phyloP scores from a whole-genome alignment of 2,888 invertebrate species.

The Scaptomyza cyrtandrae region DNA sequence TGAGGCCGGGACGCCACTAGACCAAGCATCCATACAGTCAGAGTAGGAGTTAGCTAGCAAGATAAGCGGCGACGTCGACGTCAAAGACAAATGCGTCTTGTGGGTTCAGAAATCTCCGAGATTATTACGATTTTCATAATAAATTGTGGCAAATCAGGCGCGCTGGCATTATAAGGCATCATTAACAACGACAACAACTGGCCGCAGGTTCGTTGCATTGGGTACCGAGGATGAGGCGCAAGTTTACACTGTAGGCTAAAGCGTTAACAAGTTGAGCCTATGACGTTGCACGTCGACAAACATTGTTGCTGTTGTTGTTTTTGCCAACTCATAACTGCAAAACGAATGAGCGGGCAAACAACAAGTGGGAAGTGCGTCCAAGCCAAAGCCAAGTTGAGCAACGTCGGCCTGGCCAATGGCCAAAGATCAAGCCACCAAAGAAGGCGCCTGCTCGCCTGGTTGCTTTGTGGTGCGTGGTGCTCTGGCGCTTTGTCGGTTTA shows the following conservation, averaged over 20 bases:
- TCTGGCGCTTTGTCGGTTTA: slow-evolving; percentile 67
- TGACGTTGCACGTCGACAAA: slow-evolving; percentile 57
- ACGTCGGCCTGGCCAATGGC: slow-evolving; percentile 44
- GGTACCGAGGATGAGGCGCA: slow-evolving; percentile 63
- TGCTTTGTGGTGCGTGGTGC: slow-evolving; percentile 28
- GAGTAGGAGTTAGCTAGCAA: slow-evolving; percentile 20
- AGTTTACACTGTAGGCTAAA: slow-evolving; percentile 76
- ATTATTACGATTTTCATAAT: slow-evolving; percentile 82
- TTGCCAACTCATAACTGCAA: slow-evolving; percentile 60
- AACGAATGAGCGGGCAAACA: slow-evolving; percentile 60
- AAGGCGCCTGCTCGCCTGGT: slow-evolving; percentile 55
- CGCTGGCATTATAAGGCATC: slow-evolving; percentile 82
- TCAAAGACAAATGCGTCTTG: slow-evolving; percentile 81
- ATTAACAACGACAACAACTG: slow-evolving; percentile 72
- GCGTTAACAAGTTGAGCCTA: slow-evolving; percentile 74
- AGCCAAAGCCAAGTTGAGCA: slow-evolving; percentile 37
- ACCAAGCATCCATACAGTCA: slow-evolving; percentile 8
- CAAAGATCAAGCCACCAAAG: slow-evolving; percentile 80
- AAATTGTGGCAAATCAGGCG: slow-evolving; percentile 84
- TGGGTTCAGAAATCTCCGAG: slow-evolving; percentile 78
- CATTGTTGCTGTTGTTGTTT: slow-evolving; percentile 31
- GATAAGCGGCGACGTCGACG: slow-evolving; percentile 68
- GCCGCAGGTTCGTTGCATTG: slow-evolving; percentile 31
- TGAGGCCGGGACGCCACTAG: slow-evolving; percentile 44
- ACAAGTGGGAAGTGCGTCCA: slow-evolving; percentile 76